Percentiles rank a stretch among this genome's conserved stretches.
These are phyloP conservation scores for Frieseomelitta varia DNA, from an alignment of 1,140 invertebrate genomes.

Conservation along the genomic window DNA sequence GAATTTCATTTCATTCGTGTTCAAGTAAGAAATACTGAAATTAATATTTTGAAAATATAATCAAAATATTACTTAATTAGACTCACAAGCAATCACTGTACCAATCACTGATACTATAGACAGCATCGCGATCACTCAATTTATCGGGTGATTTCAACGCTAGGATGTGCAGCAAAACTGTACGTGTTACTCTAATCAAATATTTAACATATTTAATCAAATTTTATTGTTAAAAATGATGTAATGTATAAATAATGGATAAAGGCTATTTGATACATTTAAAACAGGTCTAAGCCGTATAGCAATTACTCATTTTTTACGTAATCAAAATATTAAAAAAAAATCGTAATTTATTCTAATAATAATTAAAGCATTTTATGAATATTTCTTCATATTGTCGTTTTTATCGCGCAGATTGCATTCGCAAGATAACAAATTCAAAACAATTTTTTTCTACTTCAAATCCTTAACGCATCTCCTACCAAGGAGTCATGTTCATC, in stretches of 20 bases:
- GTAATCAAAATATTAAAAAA: background rate
- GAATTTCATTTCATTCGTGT: background rate
- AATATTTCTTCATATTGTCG: background rate
- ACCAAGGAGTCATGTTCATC: background rate
- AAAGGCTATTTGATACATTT: background rate
- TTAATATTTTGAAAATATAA: background rate
- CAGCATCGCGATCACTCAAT: constrained; percentile 59
- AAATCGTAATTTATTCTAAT: background rate
- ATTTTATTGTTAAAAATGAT: constrained; percentile 2
- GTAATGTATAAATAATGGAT: background rate
- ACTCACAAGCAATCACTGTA: background rate
- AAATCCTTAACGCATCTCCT: constrained; percentile 14
- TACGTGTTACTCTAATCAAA: constrained; percentile 22
- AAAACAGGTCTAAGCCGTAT: background rate
- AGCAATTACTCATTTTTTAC: background rate
- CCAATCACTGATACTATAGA: constrained; percentile 17
- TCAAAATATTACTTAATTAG: background rate
- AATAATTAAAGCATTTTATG: background rate
- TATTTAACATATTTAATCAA: constrained; percentile 5
- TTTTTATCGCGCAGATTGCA: background rate
- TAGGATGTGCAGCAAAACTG: constrained; percentile 58
- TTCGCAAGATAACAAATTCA: background rate
- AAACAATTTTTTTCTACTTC: constrained; percentile 34
- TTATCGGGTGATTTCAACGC: constrained; percentile 75
- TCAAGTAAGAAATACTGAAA: background rate